Conservation (phyloP, 37 sponge, comb jelly and placozoan genomes). For the Spongia lamella region DNA sequence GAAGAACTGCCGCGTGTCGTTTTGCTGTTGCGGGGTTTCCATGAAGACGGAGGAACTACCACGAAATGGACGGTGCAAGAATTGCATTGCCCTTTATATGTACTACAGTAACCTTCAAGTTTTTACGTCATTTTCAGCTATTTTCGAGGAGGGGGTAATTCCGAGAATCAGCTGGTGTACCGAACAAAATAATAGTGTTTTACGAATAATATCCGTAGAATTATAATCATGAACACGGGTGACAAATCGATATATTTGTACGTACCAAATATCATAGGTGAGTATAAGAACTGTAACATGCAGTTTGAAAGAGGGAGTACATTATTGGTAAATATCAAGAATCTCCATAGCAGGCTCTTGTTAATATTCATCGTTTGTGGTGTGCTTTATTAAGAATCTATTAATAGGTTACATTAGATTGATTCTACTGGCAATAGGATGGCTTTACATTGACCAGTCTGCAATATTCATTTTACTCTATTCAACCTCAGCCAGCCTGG, state of each 20-base stretch:
- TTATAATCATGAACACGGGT: constrained; percentile 17
- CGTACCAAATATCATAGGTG: constrained; percentile 77
- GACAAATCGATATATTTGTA: constrained; percentile 41
- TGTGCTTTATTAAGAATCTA: constrained; percentile 29
- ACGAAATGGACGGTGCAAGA: too few species aligned
- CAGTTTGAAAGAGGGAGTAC: too few species aligned
- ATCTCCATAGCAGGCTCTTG: too few species aligned
- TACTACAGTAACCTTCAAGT: not conserved
- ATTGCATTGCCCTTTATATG: too few species aligned
- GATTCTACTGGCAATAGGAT: constrained; percentile 33
- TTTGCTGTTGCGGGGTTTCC: not conserved
- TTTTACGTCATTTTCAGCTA: not conserved
- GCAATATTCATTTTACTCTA: constrained; percentile 46
- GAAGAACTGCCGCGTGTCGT: constrained; percentile 12
- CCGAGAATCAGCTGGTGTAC: not conserved
- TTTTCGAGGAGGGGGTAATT: not conserved
- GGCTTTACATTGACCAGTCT: constrained; percentile 45
- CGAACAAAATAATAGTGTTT: not conserved
- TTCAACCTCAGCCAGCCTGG: constrained; percentile 33
- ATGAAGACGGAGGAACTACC: too few species aligned
- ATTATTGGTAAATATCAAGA: too few species aligned
- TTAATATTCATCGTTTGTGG: not conserved
- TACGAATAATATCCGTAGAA: not conserved
- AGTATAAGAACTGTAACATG: too few species aligned
- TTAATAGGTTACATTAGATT: constrained; percentile 61